Base-by-base conservation (phyloP, 2,888 invertebrate species). In the Agriopis marginaria region DNA sequence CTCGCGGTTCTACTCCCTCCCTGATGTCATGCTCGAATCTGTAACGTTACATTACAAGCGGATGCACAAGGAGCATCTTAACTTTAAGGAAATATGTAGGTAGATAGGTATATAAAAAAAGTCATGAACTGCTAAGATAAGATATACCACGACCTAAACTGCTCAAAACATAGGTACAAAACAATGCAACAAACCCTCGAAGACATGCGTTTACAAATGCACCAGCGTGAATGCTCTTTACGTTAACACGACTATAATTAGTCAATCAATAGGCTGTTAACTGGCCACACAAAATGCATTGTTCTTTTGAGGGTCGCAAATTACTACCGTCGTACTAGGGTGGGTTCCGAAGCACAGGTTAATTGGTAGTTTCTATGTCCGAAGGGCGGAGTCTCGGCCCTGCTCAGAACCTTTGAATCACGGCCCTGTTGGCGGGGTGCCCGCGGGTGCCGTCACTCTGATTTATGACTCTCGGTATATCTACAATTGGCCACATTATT, bases 381-480 rank as follows among this genome's bases (percentile, higher is more conserved):
- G 40, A 47, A 64, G 70, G 78, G 78, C 77, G 78, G 78, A 59
- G 77, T 64, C 63, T 59, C 50, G 44, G 5, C 17, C 61, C 17
- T 40, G 55, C 73, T 72, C 63, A 60, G 55, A 10, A 8, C 23
- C 40, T 61, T 45, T 63, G 53, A 68, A 70, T 71, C 73, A 62
- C 51, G 40, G 56, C 17, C 10, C n/a, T 14, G 45, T 51, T 32
- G 47, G 44, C 40, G 14, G 47, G 47, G 60, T 47, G 32, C 17
- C 17, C 17, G 17, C 17, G 17, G 17, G 17, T 23, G 32, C 11
- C 42, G 61, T 7, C 49, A 63, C 74, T 51, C 70, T 75, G 78
- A 81, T 80, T 82, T 78, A 81, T 77, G 72, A 72, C 51, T 67
- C 49, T 44, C 17, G 3, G 58, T 23, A 7, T n/a, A n/a, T 23